These are phyloP conservation scores for Parazoanthus atlanticus DNA, from an alignment of 92 coral and sea anemone genomes.

Conservation along the genomic window DNA sequence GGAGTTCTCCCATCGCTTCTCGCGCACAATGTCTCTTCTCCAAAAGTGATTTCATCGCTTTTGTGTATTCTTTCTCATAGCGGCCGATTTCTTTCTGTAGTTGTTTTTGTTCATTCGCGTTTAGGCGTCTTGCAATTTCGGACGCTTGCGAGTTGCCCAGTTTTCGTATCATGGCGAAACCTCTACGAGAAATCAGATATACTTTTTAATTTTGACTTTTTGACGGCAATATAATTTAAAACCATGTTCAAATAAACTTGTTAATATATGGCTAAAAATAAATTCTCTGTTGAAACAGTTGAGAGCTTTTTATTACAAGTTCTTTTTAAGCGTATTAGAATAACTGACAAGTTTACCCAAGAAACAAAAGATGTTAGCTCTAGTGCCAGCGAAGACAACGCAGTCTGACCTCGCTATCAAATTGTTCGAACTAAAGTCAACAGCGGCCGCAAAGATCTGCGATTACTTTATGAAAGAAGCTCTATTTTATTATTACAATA, in stretches of 20 bases:
- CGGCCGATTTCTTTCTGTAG: slow-evolving; percentile 63
- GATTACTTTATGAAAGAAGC: slow-evolving; percentile 7
- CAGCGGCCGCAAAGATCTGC: background rate
- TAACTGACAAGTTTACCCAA: slow-evolving; percentile 8
- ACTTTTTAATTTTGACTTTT: background rate
- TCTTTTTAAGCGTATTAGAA: slow-evolving; percentile 24
- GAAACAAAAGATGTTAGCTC: slow-evolving; percentile 15
- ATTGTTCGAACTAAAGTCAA: slow-evolving; percentile 2
- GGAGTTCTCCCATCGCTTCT: slow-evolving; percentile 57
- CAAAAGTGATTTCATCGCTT: slow-evolving; percentile 59
- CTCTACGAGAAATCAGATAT: background rate
- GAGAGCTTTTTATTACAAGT: slow-evolving; percentile 20
- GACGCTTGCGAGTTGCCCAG: slow-evolving; percentile 52
- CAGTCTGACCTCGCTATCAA: slow-evolving; percentile 12
- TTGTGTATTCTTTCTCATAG: slow-evolving; percentile 67
- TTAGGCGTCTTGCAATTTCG: slow-evolving; percentile 73
- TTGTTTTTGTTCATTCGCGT: slow-evolving; percentile 64
- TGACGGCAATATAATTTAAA: background rate
- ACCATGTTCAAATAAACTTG: background rate
- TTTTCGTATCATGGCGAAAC: slow-evolving; percentile 14
- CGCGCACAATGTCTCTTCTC: slow-evolving; percentile 58
- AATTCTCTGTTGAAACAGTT: background rate
- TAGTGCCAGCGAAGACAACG: background rate
- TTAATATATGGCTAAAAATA: slow-evolving; percentile 1
- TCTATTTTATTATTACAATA: background rate